phyloP scores from a whole-genome alignment of 2,888 invertebrate genomes.

The Clitarchus hookeri region DNA sequence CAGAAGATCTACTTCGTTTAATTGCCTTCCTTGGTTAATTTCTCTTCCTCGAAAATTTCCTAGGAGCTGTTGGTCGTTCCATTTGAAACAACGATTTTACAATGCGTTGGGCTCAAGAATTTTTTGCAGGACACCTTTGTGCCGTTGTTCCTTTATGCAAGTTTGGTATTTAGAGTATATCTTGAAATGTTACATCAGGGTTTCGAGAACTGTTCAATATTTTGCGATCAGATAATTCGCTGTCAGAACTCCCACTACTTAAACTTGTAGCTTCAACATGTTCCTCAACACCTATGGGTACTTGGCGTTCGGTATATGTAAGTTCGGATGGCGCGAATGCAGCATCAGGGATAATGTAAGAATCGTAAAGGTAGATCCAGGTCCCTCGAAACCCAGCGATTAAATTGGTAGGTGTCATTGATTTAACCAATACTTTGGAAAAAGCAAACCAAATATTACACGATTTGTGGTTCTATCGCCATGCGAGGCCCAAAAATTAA shows the following conservation, averaged over 20 bases:
- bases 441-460: neutral
- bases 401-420: neutral
- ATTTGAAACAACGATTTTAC: neutral
- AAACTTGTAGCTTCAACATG: neutral
- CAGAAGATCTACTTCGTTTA: neutral
- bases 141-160: neutral
- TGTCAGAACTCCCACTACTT: neutral
- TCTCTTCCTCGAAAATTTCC: neutral
- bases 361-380: neutral
- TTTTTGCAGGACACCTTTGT: neutral
- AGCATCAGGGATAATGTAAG: neutral
- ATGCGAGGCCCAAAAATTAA: neutral
- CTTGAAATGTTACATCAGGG: neutral
- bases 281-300: neutral
- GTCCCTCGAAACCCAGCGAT: neutral
- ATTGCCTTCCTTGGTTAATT: neutral
- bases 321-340: neutral
- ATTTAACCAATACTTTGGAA: neutral
- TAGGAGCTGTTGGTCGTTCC: neutral
- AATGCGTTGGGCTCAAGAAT: neutral
- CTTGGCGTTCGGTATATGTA: neutral
- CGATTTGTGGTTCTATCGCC: neutral
- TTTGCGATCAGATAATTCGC: neutral
- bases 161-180: neutral
- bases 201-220: neutral